phyloP scores from a whole-genome alignment of 2,888 invertebrate genomes.

The Campoletis raptor region DNA sequence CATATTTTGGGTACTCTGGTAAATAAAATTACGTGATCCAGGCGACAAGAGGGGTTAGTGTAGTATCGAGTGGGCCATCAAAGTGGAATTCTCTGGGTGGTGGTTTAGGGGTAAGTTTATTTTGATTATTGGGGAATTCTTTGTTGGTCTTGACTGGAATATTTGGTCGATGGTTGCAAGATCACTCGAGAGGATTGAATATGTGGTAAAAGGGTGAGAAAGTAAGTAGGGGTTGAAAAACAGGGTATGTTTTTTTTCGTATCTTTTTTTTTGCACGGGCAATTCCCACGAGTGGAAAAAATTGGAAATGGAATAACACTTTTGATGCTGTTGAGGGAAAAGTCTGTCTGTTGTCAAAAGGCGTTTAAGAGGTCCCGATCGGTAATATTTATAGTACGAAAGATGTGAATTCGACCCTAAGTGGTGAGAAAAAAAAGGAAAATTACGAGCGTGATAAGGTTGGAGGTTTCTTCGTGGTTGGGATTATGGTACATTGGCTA shows the following conservation, averaged over 20 bases:
- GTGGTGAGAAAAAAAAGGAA: background rate
- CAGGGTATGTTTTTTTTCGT: slow-evolving; percentile 2
- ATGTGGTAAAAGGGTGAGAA: slow-evolving; percentile 12
- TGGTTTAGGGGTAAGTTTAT: slow-evolving; percentile 11
- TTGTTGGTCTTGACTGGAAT: background rate
- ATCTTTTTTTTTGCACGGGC: background rate
- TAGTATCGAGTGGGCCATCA: slow-evolving; percentile 1
- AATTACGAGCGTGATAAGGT: slow-evolving; percentile 14
- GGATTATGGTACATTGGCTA: slow-evolving; percentile 32
- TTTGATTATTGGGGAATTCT: slow-evolving; percentile 13
- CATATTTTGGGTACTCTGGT: background rate
- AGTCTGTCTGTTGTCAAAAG: slow-evolving; percentile 25
- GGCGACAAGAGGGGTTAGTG: background rate
- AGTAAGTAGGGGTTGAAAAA: background rate
- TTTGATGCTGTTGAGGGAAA: background rate
- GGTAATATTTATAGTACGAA: slow-evolving; percentile 17
- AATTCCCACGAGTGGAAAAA: slow-evolving; percentile 22
- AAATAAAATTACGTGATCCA: background rate
- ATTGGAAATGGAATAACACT: slow-evolving; percentile 29
- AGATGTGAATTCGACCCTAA: background rate
- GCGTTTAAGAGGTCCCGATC: slow-evolving; percentile 5
- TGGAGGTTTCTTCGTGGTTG: background rate
- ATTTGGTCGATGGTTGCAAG: slow-evolving; percentile 1
- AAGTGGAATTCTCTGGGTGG: background rate
- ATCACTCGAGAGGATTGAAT: slow-evolving; percentile 1